Percentiles rank a stretch among this genome's conserved stretches.
These are phyloP conservation scores for Tretioscincus oriximinensis DNA, from an alignment of 2,113 vertebrate species.

Conservation along the genomic window DNA sequence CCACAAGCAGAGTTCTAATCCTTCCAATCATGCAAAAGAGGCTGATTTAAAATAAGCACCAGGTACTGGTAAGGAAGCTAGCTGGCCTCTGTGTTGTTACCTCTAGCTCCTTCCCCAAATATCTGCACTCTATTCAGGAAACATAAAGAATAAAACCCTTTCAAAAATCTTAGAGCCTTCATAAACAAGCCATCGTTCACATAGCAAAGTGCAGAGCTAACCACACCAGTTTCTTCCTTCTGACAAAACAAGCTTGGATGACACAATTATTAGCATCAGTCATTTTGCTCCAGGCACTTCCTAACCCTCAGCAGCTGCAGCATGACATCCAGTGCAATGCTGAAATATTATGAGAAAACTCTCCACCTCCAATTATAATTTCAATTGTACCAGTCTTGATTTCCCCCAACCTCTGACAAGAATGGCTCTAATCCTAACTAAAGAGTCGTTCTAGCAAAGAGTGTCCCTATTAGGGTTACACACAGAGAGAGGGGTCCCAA, in stretches of 20 bases:
- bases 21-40: constrained; percentile 6
- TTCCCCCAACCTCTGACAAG: constrained; percentile 48
- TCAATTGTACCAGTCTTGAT: constrained; percentile 29
- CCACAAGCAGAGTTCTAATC: not conserved
- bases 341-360: constrained; percentile 47
- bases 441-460: constrained; percentile 47
- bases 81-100: not conserved
- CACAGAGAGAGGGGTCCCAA: constrained; percentile 55
- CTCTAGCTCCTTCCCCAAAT: constrained; percentile 15
- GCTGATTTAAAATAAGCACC: constrained; percentile 17
- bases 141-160: not conserved
- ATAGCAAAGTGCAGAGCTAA: constrained; percentile 28
- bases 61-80: constrained; percentile 7
- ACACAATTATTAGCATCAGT: not conserved
- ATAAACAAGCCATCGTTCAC: constrained; percentile 2
- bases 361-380: constrained; percentile 46
- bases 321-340: constrained; percentile 60
- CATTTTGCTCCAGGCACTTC: constrained; percentile 48
- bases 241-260: constrained; percentile 13
- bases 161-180: constrained; percentile 4
- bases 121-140: not conserved
- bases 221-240: constrained; percentile 37
- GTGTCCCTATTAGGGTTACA: constrained; percentile 53
- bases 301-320: constrained; percentile 47
- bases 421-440: constrained; percentile 56